phyloP scores from a whole-genome alignment of 2,888 invertebrate species.

The Rhodophaea formosa region DNA sequence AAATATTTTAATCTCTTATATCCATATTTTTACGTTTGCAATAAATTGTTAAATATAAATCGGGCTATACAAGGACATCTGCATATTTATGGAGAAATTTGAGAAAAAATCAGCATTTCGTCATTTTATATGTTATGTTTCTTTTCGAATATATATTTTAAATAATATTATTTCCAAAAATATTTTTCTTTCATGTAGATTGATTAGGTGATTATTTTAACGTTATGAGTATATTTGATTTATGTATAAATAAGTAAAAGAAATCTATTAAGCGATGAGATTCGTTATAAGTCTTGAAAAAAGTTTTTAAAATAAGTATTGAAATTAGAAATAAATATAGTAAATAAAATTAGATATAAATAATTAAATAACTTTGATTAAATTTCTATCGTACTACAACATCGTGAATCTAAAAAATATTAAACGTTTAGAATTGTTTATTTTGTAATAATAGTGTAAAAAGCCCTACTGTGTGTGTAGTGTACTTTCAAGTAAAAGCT shows the following conservation, averaged over 20 bases:
- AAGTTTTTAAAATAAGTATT: neutral
- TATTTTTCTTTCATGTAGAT: neutral
- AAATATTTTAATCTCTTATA: neutral
- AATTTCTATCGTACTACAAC: no score
- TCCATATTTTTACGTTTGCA: neutral
- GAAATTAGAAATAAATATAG: neutral
- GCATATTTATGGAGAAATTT: no score
- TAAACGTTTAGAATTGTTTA: no score
- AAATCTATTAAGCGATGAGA: slow-evolving; percentile 21
- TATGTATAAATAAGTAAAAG: neutral
- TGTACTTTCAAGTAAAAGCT: neutral
- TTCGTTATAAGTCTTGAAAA: slow-evolving; percentile 21
- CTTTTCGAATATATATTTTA: neutral
- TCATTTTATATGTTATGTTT: no score
- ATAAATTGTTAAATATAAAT: no score
- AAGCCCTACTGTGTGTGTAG: neutral
- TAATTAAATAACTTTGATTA: neutral
- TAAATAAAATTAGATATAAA: neutral
- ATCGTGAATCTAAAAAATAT: no score
- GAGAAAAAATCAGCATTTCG: no score
- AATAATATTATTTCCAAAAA: slow-evolving; percentile 2
- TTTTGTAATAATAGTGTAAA: no score
- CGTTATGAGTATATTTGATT: neutral
- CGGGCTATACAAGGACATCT: no score
- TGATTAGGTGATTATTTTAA: neutral